Percentiles rank a stretch among this genome's conserved stretches.
Conservation (phyloP, 2,797 vertebrate species). For the Pipistrellus pipistrellus region DNA sequence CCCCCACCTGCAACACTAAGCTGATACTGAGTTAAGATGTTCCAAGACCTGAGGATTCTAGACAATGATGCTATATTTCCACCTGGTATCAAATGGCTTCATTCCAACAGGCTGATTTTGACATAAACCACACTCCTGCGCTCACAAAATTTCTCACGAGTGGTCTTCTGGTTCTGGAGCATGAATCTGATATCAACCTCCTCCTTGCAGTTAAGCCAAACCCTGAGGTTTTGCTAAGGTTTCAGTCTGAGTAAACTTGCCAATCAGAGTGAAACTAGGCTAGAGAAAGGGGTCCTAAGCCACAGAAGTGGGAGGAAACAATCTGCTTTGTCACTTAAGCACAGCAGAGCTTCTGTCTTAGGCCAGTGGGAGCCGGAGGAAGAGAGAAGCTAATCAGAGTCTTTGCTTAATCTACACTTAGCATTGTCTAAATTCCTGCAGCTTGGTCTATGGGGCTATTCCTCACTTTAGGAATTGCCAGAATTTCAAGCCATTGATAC, state of each 20-base stretch:
- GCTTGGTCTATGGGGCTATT: background rate
- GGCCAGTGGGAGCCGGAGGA: background rate
- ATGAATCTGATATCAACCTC: conserved; percentile 66
- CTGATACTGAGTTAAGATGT: conserved; percentile 14
- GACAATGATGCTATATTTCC: conserved; percentile 23
- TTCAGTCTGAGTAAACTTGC: conserved; percentile 80
- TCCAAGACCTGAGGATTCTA: background rate
- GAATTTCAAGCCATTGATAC: background rate
- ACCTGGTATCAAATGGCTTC: conserved; percentile 56
- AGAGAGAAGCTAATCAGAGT: background rate
- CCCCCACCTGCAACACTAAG: background rate
- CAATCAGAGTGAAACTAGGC: conserved; percentile 80
- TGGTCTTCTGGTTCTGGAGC: conserved; percentile 61
- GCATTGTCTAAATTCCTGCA: background rate
- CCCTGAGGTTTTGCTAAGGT: conserved; percentile 77
- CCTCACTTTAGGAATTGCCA: background rate
- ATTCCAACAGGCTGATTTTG: conserved; percentile 57
- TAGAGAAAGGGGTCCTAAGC: conserved; percentile 81
- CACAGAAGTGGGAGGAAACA: conserved; percentile 76
- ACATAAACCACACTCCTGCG: conserved; percentile 71
- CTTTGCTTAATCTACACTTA: rapidly evolving
- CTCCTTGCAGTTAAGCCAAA: conserved; percentile 64
- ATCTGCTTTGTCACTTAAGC: conserved; percentile 80
- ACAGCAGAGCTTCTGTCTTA: background rate
- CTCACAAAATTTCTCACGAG: conserved; percentile 77